These are phyloP conservation scores for Esox masquinongy DNA, from an alignment of 2,797 vertebrate genomes.

Conservation along the genomic window DNA sequence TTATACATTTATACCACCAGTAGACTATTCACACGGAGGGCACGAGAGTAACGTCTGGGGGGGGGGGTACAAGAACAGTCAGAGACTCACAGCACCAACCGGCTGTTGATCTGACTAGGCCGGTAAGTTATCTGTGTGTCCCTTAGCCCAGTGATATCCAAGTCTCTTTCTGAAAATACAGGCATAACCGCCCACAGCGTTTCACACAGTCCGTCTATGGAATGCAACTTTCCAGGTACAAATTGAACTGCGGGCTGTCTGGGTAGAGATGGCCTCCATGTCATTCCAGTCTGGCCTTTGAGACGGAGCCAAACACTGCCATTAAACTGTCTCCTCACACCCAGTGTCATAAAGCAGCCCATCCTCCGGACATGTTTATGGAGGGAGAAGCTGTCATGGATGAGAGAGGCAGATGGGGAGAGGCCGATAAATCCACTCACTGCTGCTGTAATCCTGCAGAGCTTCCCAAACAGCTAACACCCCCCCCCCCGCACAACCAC, in stretches of 20 bases:
- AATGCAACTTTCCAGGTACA: background rate
- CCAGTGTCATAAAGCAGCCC: slow-evolving; percentile 8
- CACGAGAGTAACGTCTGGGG: too few relatives aligned
- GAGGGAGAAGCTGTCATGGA: slow-evolving; percentile 42
- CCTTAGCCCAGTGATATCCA: too few relatives aligned
- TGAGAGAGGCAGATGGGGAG: slow-evolving; percentile 16
- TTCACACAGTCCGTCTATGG: background rate
- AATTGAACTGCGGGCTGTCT: slow-evolving; percentile 4
- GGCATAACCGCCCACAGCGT: too few relatives aligned
- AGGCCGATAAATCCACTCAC: slow-evolving; percentile 8
- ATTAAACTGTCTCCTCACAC: slow-evolving; percentile 21
- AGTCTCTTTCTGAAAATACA: too few relatives aligned
- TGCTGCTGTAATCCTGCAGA: slow-evolving; percentile 38
- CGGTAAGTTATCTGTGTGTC: too few relatives aligned
- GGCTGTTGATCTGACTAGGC: too few relatives aligned
- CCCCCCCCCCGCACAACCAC: background rate
- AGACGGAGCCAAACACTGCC: background rate
- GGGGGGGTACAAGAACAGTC: too few relatives aligned
- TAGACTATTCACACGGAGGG: too few relatives aligned
- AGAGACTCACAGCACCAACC: too few relatives aligned
- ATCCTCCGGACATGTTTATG: slow-evolving; percentile 21
- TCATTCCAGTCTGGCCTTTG: background rate
- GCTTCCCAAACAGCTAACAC: background rate
- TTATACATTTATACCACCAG: too few relatives aligned
- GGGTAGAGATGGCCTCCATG: background rate